These are phyloP conservation scores for Cephonodes hylas DNA, from an alignment of 2,888 invertebrate genomes.

Conservation along the genomic window DNA sequence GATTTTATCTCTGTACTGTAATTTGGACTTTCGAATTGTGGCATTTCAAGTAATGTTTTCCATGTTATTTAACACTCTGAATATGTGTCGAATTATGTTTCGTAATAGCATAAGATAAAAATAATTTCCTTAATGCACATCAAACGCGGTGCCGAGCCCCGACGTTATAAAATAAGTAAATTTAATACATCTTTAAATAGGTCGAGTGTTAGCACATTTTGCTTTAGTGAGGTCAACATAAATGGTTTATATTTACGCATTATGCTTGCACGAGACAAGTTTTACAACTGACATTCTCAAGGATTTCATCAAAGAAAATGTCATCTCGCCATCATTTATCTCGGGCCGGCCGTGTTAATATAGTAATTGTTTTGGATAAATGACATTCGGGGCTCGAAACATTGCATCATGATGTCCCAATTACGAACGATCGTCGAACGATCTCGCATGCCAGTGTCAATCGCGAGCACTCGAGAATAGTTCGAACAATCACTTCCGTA, in stretches of 20 bases:
- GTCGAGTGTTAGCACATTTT: constrained; percentile 5
- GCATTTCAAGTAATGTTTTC: neutral
- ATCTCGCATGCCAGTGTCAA: constrained; percentile 38
- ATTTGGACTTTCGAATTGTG: neutral
- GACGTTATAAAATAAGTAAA: constrained; percentile 3
- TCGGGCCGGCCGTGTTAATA: constrained; percentile 26
- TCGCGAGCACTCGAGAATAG: constrained; percentile 32
- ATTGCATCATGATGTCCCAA: constrained; percentile 37
- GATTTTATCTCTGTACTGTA: neutral
- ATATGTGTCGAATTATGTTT: neutral
- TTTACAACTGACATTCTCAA: constrained; percentile 15
- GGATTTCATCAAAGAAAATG: constrained; percentile 29
- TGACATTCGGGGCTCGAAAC: constrained; percentile 40
- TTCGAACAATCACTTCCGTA: constrained; percentile 60
- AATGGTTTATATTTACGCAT: constrained; percentile 7
- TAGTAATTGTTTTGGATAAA: constrained; percentile 35
- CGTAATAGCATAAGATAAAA: neutral
- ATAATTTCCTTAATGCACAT: neutral
- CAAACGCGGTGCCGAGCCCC: neutral
- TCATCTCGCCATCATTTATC: constrained; percentile 29
- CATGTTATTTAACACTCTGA: neutral
- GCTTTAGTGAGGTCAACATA: neutral
- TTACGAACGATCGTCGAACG: constrained; percentile 34
- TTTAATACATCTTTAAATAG: constrained; percentile 1
- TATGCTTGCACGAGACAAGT: constrained; percentile 10